Base-by-base conservation (phyloP, 2,888 invertebrate genomes). In the Cremastobaeus sp. region DNA sequence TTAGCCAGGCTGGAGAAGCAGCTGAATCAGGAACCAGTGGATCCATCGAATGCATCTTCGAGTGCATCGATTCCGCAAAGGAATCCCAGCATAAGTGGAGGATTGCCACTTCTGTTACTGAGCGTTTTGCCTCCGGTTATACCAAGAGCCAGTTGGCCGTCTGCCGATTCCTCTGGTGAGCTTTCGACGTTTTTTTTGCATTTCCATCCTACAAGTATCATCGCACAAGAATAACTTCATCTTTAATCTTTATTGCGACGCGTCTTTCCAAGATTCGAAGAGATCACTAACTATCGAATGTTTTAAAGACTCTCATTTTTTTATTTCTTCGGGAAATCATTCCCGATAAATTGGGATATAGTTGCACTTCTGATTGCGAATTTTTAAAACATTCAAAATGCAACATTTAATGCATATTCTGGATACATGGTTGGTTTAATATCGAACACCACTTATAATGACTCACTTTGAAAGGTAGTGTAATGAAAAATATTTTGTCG, bases 101-200 rank as follows among this genome's bases (percentile, higher is more conserved):
- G 93, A 12, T 88, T 93, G 15, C 93, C 93, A 0, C 90, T 93
- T 88, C 89, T 93, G 5, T 87, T 93, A 21, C 90, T 94, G 1
- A 93, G 93, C 12, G 93, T 93, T 4, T 88, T 93, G 0, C 93
- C 93, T 0, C 93, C 93, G 1, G 93, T 93, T 50, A 93, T 93
- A 55, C 93, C 93, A 0, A 89, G 93, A 35, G 93, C 93, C 3
- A 93, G 93, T 85, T 94, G 93, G 94, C 94, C 94, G 0, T 93
- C 93, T 8, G 92, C 93, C 0, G 92, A 93, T 80, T 91, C 86
- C 21, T 85, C 86, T 57, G 86, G 86, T 86, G 74, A 85, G 84
- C 59, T 28, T 14, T 6, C 14, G 28, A 15, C 41, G 32, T 25
- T 34, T 48, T 57, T 43, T 52, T 17, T n/a, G 45, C 25, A 28